Evolutionary conservation across 2,888 invertebrate genomes (phyloP).

Genomic region (Hirtodrosophila trivittata): DNA sequence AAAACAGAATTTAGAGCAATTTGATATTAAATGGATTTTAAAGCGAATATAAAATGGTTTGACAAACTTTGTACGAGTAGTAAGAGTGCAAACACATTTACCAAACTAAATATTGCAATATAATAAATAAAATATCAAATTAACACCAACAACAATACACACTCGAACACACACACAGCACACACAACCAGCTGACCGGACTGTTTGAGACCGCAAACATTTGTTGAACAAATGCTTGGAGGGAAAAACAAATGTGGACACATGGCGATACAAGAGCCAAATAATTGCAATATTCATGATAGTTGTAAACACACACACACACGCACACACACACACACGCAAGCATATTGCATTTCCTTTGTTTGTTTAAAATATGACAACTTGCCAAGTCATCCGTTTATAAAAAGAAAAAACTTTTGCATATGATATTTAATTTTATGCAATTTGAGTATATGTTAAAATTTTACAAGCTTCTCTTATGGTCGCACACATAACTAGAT

Average conservation of each 20-base stretch:
- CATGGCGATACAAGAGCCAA: constrained; percentile 64
- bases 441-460: constrained; percentile 47
- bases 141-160: constrained; percentile 62
- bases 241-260: constrained; percentile 65
- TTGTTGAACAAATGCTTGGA: constrained; percentile 71
- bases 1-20: constrained; percentile 13
- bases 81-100: constrained; percentile 68
- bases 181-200: constrained; percentile 11
- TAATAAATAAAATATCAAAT: constrained; percentile 78
- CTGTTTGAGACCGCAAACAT: constrained; percentile 62
- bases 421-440: constrained; percentile 43
- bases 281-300: constrained; percentile 77
- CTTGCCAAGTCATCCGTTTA: constrained; percentile 45
- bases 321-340: constrained; percentile 26
- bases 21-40: constrained; percentile 57
- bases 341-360: constrained; percentile 59
- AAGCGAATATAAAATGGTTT: constrained; percentile 26
- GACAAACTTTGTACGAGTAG: constrained; percentile 6
- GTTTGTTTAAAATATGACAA: constrained; percentile 48
- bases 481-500: constrained; percentile 11
- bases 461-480: constrained; percentile 24
- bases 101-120: constrained; percentile 70
- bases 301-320: constrained; percentile 53
- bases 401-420: constrained; percentile 31
- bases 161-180: constrained; percentile 14